Percentiles rank a stretch among this genome's conserved stretches.
Evolutionary conservation across 1,140 invertebrate species (phyloP).

Genomic region (Rhyzopertha dominica): DNA sequence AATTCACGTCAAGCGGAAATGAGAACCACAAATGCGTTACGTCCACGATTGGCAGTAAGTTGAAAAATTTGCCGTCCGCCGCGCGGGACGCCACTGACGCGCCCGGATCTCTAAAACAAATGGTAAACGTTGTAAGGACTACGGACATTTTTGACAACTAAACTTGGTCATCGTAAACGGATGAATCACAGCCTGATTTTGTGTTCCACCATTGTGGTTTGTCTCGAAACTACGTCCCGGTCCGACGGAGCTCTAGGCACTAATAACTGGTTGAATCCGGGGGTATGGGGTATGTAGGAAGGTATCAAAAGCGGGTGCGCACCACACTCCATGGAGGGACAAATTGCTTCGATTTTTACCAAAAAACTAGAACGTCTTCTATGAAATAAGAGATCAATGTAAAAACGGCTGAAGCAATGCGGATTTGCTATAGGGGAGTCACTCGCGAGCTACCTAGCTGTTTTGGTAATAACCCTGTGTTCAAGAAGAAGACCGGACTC

Average conservation of each 20-base stretch:
- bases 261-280: constrained; percentile 43
- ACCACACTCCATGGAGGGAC: too few species aligned
- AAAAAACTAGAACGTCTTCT: too few species aligned
- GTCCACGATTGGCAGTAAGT: constrained; percentile 25
- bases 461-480: too few species aligned
- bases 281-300: too few species aligned
- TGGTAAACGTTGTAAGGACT: constrained; percentile 22
- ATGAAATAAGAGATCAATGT: too few species aligned
- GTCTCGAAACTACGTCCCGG: constrained; percentile 31
- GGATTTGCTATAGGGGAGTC: too few species aligned
- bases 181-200: constrained; percentile 48
- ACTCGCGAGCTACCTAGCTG: too few species aligned
- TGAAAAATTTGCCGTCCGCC: constrained; percentile 22
- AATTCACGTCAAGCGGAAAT: too few species aligned
- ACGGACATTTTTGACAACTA: constrained; percentile 42
- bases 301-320: too few species aligned
- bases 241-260: constrained; percentile 38
- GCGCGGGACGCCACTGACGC: constrained; percentile 12
- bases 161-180: constrained; percentile 45
- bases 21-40: constrained; percentile 16
- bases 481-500: too few species aligned
- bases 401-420: too few species aligned
- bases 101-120: constrained; percentile 15
- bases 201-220: constrained; percentile 36
- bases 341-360: too few species aligned